Percentiles rank a stretch among this genome's conserved stretches.
Evolutionary conservation across 2,797 vertebrate genomes (phyloP).

Genomic region (Myoxocephalus aenaeus): DNA sequence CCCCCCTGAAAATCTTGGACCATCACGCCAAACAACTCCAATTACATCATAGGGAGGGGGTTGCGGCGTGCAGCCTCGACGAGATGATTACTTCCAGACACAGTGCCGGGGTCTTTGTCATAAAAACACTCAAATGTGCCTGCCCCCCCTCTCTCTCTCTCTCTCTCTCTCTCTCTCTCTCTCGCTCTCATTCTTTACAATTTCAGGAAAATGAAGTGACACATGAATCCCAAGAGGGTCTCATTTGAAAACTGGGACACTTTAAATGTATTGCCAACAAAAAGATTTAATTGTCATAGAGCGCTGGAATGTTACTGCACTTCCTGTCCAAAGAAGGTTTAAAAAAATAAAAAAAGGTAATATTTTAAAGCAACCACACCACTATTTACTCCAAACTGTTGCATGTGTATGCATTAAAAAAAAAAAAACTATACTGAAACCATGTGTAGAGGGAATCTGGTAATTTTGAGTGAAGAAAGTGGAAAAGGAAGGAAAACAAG

Average conservation of each 20-base stretch:
- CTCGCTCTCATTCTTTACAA: conserved; percentile 19
- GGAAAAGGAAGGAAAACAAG: conserved; percentile 34
- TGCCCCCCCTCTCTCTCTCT: neutral
- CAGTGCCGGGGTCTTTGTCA: conserved; percentile 74
- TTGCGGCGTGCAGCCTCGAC: conserved; percentile 69
- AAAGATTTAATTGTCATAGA: conserved; percentile 44
- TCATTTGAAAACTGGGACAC: conserved; percentile 33
- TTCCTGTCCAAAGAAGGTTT: conserved; percentile 34
- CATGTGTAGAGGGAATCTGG: conserved; percentile 40
- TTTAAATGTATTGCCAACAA: conserved; percentile 32
- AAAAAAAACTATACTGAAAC: conserved; percentile 55
- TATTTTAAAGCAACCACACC: conserved; percentile 20
- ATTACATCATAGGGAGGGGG: conserved; percentile 86
- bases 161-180: neutral
- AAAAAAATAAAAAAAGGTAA: neutral
- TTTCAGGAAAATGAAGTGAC: conserved; percentile 51
- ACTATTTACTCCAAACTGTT: conserved; percentile 19
- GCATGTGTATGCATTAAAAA: conserved; percentile 31
- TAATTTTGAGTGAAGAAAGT: conserved; percentile 12
- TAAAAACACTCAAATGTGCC: conserved; percentile 48
- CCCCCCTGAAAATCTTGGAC: conserved; percentile 51
- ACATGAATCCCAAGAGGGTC: conserved; percentile 38
- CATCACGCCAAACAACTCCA: conserved; percentile 67
- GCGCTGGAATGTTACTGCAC: conserved; percentile 45
- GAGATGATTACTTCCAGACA: conserved; percentile 88